Evolutionary conservation across 2,113 vertebrate genomes (phyloP).

Genomic region (Oncorhynchus nerka): DNA sequence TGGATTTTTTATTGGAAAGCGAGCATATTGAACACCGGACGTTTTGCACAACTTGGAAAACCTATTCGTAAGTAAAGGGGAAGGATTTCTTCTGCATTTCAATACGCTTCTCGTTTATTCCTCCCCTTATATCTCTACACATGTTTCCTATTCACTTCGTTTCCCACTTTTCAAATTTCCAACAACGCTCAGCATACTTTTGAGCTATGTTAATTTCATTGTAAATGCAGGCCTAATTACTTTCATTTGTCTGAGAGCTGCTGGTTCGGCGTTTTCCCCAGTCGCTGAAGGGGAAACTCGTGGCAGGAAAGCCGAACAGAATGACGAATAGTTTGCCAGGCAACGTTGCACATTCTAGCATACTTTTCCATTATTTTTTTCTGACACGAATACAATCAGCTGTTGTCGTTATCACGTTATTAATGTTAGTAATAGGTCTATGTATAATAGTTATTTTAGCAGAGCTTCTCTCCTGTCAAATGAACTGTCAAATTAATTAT

Average conservation of each 20-base stretch:
- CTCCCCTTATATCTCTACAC: too few relatives aligned
- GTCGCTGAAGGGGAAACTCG: slow-evolving; percentile 44
- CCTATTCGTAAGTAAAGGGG: not conserved
- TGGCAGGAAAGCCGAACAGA: slow-evolving; percentile 45
- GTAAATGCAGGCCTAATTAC: not conserved
- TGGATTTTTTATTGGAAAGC: slow-evolving; percentile 2
- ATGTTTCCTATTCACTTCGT: too few relatives aligned
- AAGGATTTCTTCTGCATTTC: not conserved
- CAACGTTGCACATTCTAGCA: not conserved
- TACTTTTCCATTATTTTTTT: not conserved
- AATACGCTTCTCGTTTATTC: too few relatives aligned
- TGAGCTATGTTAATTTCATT: not conserved
- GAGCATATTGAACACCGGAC: not conserved
- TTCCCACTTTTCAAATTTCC: too few relatives aligned
- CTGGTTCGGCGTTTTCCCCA: slow-evolving; percentile 11
- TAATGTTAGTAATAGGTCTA: not conserved
- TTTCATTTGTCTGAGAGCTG: not conserved
- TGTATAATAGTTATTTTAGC: not conserved
- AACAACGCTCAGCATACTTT: too few relatives aligned
- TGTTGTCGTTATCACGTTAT: not conserved
- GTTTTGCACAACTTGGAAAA: not conserved
- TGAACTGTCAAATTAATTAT: not conserved
- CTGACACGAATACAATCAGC: not conserved
- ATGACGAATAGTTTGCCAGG: not conserved
- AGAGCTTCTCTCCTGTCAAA: not conserved